These are phyloP conservation scores for Mallotus villosus DNA, from an alignment of 2,797 vertebrate genomes.

Conservation along the genomic window DNA sequence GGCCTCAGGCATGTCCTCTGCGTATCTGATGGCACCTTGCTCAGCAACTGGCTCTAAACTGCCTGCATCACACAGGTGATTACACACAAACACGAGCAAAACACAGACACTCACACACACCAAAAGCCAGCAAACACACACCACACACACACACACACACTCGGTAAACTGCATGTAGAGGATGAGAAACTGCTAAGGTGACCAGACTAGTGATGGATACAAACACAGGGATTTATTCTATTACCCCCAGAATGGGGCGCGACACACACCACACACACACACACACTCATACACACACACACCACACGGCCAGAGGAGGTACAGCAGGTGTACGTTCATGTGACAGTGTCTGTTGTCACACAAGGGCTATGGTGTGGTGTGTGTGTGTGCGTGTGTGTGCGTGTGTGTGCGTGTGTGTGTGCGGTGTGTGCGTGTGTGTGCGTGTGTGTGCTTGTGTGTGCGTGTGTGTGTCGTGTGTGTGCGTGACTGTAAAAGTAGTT, in stretches of 20 bases:
- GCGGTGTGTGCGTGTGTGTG: too few relatives aligned
- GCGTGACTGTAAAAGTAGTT: too few relatives aligned
- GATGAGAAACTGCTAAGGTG: constrained; percentile 52
- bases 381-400: too few relatives aligned
- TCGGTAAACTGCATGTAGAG: constrained; percentile 33
- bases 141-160: constrained; percentile 11
- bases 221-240: constrained; percentile 29
- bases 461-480: too few relatives aligned
- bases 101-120: constrained; percentile 12
- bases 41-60: constrained; percentile 15
- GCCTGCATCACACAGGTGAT: constrained; percentile 50
- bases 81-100: constrained; percentile 24
- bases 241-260: neutral
- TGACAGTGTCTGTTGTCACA: too few relatives aligned
- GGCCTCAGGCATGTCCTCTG: constrained; percentile 36
- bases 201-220: constrained; percentile 33
- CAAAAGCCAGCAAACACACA: too few relatives aligned
- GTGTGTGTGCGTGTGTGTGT: too few relatives aligned
- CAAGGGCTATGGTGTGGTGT: too few relatives aligned
- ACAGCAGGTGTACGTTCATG: too few relatives aligned
- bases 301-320: too few relatives aligned
- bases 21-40: constrained; percentile 30
- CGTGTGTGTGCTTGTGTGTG: too few relatives aligned
- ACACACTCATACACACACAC: too few relatives aligned
- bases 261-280: neutral